Conservation (phyloP, 2,888 invertebrate genomes). For the Campoletis raptor region DNA sequence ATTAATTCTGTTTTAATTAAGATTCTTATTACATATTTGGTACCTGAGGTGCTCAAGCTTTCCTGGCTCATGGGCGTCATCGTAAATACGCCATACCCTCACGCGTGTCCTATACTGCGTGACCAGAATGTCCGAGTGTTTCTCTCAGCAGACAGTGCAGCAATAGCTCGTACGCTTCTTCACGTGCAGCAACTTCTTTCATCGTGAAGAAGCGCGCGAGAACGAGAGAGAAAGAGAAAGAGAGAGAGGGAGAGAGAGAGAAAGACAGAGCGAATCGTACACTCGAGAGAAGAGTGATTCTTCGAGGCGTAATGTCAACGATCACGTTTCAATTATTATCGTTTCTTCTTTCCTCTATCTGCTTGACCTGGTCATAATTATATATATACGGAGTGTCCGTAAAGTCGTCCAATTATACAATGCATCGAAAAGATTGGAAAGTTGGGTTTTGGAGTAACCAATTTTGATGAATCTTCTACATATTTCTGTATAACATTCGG, state of each 20-base stretch:
- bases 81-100: slow-evolving; percentile 81
- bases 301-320: slow-evolving; percentile 63
- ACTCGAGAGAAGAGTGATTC: slow-evolving; percentile 47
- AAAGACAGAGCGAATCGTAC: slow-evolving; percentile 6
- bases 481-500: too few species aligned
- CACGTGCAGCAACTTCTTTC: slow-evolving; percentile 62
- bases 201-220: slow-evolving; percentile 32
- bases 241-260: slow-evolving; percentile 6
- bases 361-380: slow-evolving; percentile 26
- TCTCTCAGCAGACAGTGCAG: slow-evolving; percentile 34
- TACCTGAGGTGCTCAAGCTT: not conserved
- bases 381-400: not conserved
- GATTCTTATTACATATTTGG: not conserved
- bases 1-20: not conserved
- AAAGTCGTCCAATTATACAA: not conserved
- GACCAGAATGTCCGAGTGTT: slow-evolving; percentile 75
- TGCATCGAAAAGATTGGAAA: not conserved
- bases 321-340: slow-evolving; percentile 70
- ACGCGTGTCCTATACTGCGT: slow-evolving; percentile 80
- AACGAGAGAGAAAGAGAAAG: slow-evolving; percentile 12
- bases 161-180: slow-evolving; percentile 44
- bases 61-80: slow-evolving; percentile 80
- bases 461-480: too few species aligned
- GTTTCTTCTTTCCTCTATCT: slow-evolving; percentile 59
- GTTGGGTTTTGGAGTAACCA: too few species aligned